Evolutionary conservation across 2,888 invertebrate genomes (phyloP), one percentile per base, ranked within the genome.

Genomic region (Eurytoma adleriae): DNA sequence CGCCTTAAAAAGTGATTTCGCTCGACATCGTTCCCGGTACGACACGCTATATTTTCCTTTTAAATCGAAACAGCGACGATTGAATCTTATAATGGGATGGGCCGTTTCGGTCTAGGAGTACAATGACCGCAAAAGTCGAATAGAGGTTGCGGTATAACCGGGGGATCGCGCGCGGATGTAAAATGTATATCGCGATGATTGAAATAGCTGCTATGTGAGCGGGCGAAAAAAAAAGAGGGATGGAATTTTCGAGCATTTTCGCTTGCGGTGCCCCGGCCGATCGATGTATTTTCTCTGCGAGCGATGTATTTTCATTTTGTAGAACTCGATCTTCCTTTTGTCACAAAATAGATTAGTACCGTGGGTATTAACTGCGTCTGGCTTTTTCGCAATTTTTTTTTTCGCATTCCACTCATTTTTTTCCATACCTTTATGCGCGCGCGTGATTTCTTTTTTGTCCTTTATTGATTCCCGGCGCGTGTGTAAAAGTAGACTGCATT

Each of bases 171-270:
- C 50, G 18, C 10, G 16, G 4, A 57, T 56, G 50, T 64, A 71
- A 64, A 78, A 50, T 54, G 56, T 67, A 66, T 54, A 14, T 10
- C 56, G 30, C 59, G 52, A 59, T 78, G 78, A 73, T 78, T 78
- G 72, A 67, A 73, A 78, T 73, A 20, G 68, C 20, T n/a, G 61
- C 24, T 70, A 66, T 57, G 57, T 57, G 50, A 14, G 57, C 20
- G 59, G 10, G 14, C n/a, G 16, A 27, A 27, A 24, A 27, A 69
- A 54, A 62, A 59, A 62, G 40, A 64, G 52, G 59, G 61, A 78
- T 72, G 59, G 67, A 78, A 62, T 68, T 78, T 73, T 78, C 24
- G 54, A 72, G 71, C 78, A 27, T 57, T 30, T 71, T 13, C 2
- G 50, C 20, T 30, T 27, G 72, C 61, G 52, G 57, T 77, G 40